phyloP scores from a whole-genome alignment of 2,888 invertebrate species.

The Campoplex capitator region DNA sequence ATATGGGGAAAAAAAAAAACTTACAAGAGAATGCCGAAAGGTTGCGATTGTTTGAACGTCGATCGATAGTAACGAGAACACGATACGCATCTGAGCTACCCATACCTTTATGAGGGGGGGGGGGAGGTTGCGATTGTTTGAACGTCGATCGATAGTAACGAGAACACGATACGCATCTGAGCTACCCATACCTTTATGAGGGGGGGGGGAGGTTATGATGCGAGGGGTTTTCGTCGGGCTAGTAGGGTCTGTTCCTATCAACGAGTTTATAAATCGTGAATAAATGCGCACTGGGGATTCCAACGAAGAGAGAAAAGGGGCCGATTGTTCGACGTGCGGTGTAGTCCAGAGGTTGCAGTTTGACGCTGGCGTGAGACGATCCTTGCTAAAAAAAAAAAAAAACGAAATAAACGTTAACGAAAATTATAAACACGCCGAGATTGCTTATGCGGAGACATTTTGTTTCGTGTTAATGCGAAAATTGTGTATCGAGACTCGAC shows the following conservation, averaged over 20 bases:
- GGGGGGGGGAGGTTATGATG: background rate
- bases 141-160: constrained; percentile 15
- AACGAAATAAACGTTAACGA: background rate
- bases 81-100: constrained; percentile 6
- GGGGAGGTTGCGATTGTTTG: constrained; percentile 26
- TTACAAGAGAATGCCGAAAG: background rate
- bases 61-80: constrained; percentile 5
- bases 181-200: background rate
- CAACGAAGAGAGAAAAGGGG: background rate
- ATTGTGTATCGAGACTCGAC: background rate
- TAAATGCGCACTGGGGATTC: constrained; percentile 12
- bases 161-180: constrained; percentile 3
- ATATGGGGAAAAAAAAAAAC: background rate
- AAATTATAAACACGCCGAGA: background rate
- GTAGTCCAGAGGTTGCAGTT: background rate
- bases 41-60: constrained; percentile 26
- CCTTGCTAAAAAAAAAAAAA: background rate
- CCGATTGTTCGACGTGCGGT: background rate
- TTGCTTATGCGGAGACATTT: background rate
- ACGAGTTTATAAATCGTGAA: constrained; percentile 2
- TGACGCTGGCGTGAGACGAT: background rate
- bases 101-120: background rate
- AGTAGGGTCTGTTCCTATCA: constrained; percentile 13
- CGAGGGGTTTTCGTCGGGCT: constrained; percentile 3
- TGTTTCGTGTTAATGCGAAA: background rate